Conservation (phyloP, 2,888 invertebrate genomes). For the Phytoseiulus persimilis region DNA sequence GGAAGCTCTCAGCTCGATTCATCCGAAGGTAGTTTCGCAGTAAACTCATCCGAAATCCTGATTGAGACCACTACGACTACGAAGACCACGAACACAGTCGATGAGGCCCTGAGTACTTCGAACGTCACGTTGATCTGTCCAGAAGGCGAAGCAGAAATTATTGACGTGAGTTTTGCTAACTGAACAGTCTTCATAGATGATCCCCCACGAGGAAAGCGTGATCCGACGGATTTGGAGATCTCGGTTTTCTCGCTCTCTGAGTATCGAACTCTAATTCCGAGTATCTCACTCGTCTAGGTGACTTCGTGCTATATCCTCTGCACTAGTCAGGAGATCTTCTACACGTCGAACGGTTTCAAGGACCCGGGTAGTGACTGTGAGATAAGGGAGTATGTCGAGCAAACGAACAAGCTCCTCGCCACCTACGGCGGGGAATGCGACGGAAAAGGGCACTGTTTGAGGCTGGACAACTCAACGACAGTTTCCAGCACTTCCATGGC, state of each 20-base stretch:
- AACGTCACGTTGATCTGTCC: not conserved
- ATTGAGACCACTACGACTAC: not conserved
- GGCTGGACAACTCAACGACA: not conserved
- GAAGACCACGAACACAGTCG: not conserved
- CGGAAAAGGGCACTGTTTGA: constrained; percentile 6
- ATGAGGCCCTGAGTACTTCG: not conserved
- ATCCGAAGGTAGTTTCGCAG: not conserved
- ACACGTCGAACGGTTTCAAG: constrained; percentile 9
- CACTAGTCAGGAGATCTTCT: not conserved
- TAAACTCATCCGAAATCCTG: not conserved
- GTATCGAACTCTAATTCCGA: too few species aligned
- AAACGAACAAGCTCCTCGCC: not conserved
- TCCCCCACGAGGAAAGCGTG: too few species aligned
- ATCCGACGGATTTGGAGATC: too few species aligned
- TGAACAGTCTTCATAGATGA: too few species aligned
- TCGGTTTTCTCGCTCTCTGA: too few species aligned
- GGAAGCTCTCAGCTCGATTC: not conserved
- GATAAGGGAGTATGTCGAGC: constrained; percentile 8
- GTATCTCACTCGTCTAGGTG: too few species aligned
- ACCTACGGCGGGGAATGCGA: not conserved
- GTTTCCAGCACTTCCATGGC: not conserved
- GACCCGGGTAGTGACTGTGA: not conserved
- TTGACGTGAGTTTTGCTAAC: not conserved
- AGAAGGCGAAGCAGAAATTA: not conserved
- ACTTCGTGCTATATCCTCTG: constrained; percentile 20